These are phyloP conservation scores for Centroberyx gerrardi DNA, from an alignment of 2,797 vertebrate species.

Conservation along the genomic window DNA sequence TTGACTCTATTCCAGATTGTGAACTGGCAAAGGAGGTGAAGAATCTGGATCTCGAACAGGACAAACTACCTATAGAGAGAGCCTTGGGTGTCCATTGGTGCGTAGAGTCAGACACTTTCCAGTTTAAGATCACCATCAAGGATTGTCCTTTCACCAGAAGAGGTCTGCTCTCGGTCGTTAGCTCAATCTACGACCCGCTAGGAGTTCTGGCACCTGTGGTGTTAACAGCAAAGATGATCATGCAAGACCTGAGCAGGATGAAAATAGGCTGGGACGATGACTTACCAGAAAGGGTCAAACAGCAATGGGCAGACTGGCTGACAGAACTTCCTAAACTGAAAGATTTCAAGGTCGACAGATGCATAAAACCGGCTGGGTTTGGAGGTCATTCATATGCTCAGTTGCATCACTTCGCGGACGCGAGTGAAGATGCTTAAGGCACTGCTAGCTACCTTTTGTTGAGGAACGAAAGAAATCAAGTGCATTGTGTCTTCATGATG, in stretches of 20 bases:
- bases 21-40: not conserved
- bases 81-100: conserved; percentile 11
- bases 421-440: conserved; percentile 22
- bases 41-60: conserved; percentile 2
- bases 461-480: not conserved
- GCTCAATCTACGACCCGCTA: conserved; percentile 16
- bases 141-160: conserved; percentile 1
- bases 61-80: conserved; percentile 1
- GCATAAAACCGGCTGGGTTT: not conserved
- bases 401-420: conserved; percentile 25
- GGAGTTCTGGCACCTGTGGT: conserved; percentile 16
- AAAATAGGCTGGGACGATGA: conserved; percentile 10
- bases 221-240: conserved; percentile 1
- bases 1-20: not conserved
- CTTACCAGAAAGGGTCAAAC: not conserved
- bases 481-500: not conserved
- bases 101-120: conserved; percentile 3
- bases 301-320: not conserved
- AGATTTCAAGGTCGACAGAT: not conserved
- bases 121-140: conserved; percentile 2
- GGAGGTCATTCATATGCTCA: not conserved
- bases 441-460: conserved; percentile 3
- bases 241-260: not conserved
- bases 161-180: conserved; percentile 9
- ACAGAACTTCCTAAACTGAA: not conserved